Evolutionary conservation across 2,888 invertebrate species (phyloP).

Genomic region (Alviniconcha strummeri): DNA sequence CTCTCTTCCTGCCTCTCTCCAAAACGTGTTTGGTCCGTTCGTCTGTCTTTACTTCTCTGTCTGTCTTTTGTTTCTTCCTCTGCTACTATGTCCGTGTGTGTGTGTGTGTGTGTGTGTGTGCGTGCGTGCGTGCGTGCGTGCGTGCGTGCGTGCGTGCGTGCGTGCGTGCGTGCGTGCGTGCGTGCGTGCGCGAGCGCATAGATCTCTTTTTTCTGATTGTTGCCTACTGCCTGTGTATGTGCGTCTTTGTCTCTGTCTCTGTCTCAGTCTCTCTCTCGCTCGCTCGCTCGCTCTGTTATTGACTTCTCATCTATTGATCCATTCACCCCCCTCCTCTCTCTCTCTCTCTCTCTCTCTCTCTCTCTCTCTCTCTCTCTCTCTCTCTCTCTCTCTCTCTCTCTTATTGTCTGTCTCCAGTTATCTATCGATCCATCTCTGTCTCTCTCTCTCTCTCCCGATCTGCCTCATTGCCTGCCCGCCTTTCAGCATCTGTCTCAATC

Average conservation of each 20-base stretch:
- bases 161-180: neutral
- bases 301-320: neutral
- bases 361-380: neutral
- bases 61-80: neutral
- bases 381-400: conserved; percentile 3
- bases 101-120: conserved; percentile 12
- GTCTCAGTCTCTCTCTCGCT: too few relatives aligned
- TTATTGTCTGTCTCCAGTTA: neutral
- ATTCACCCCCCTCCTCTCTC: too few relatives aligned
- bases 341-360: neutral
- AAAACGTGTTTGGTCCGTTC: neutral
- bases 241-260: neutral
- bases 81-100: neutral
- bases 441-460: neutral
- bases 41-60: neutral
- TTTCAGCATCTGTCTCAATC: neutral
- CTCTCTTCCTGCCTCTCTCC: neutral
- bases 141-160: neutral
- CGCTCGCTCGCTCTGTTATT: neutral
- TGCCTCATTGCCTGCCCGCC: neutral
- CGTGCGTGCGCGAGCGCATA: neutral
- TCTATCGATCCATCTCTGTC: too few relatives aligned
- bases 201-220: neutral
- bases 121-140: neutral
- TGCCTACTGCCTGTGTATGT: neutral